phyloP scores from a whole-genome alignment of 2,888 invertebrate genomes.

The Eurytoma californica region DNA sequence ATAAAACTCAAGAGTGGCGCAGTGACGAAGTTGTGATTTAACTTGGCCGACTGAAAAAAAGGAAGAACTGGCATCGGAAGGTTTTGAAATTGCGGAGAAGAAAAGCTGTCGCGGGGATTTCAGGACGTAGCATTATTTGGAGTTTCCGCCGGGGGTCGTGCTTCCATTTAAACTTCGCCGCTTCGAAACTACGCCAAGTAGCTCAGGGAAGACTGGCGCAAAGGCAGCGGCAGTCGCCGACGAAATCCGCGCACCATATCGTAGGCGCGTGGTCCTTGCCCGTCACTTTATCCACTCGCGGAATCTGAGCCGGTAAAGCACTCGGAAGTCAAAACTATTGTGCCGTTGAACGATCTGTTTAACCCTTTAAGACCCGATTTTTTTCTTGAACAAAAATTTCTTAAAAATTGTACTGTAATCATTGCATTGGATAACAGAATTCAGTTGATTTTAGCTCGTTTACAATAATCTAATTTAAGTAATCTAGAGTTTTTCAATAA shows the following conservation, averaged over 20 bases:
- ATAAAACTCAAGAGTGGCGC: slow-evolving; percentile 10
- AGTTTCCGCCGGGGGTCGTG: slow-evolving; percentile 40
- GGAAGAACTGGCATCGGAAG: slow-evolving; percentile 47
- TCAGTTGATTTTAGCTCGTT: no score
- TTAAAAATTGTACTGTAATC: no score
- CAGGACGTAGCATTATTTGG: slow-evolving; percentile 57
- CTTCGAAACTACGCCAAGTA: slow-evolving; percentile 52
- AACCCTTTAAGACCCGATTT: neutral
- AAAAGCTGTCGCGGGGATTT: slow-evolving; percentile 22
- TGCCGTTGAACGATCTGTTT: slow-evolving; percentile 5
- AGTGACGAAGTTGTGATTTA: slow-evolving; percentile 3
- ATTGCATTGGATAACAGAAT: no score
- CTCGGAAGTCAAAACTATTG: slow-evolving; percentile 28
- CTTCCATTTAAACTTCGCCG: slow-evolving; percentile 49
- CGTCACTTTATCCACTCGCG: slow-evolving; percentile 24
- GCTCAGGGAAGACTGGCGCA: slow-evolving; percentile 11
- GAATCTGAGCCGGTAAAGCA: slow-evolving; percentile 17
- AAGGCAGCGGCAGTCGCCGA: neutral
- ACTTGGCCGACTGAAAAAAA: slow-evolving; percentile 27
- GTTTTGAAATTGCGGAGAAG: slow-evolving; percentile 33
- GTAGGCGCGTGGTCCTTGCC: slow-evolving; percentile 3
- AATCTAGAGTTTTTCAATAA: no score
- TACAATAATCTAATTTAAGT: no score
- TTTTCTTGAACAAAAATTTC: neutral
- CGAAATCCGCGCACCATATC: slow-evolving; percentile 25